phyloP scores from a whole-genome alignment of 2,797 vertebrate species.

The Sebastes kiyomatsui region DNA sequence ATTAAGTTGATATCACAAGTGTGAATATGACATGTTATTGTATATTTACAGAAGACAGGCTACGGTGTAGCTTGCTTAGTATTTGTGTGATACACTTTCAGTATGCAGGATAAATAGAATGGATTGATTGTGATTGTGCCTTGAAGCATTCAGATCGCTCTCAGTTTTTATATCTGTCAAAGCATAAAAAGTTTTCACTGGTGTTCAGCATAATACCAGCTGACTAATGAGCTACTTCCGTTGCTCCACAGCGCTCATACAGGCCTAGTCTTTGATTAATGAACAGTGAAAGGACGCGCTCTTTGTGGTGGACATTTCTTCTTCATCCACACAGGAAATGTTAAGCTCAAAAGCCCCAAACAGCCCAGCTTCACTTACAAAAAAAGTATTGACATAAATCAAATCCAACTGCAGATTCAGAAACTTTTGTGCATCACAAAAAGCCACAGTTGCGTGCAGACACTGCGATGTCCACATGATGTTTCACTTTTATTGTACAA shows the following conservation, averaged over 20 bases:
- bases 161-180: neutral
- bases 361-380: neutral
- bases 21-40: neutral
- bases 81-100: neutral
- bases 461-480: neutral
- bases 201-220: neutral
- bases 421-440: neutral
- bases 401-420: neutral
- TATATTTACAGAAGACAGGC: constrained; percentile 9
- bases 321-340: neutral
- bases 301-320: neutral
- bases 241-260: neutral
- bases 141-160: neutral
- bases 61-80: neutral
- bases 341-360: neutral
- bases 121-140: neutral
- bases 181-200: neutral
- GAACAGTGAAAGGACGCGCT: neutral
- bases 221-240: constrained; percentile 3
- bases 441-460: neutral
- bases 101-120: neutral
- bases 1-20: constrained; percentile 4
- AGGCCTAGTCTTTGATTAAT: constrained; percentile 4
- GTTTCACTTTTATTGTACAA: neutral
- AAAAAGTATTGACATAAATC: neutral